Percentiles rank a stretch among this genome's conserved stretches.
Evolutionary conservation across 2,888 invertebrate species (phyloP).

Genomic region (Orthonevra nobilis): DNA sequence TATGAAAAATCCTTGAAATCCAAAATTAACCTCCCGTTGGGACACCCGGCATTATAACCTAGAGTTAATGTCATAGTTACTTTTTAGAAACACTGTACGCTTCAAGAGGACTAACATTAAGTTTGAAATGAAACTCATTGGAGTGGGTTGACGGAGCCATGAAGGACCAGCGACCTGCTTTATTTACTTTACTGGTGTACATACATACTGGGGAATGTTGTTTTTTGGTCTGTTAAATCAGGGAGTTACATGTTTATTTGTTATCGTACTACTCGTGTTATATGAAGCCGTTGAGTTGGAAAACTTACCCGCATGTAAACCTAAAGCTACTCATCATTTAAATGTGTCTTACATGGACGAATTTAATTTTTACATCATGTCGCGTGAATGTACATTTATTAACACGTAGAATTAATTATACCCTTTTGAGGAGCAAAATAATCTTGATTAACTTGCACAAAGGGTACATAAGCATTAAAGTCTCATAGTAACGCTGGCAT

Average conservation of each 20-base stretch:
- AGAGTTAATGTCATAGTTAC: neutral
- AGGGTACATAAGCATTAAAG: neutral
- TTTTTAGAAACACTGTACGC: conserved; percentile 32
- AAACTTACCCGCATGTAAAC: conserved; percentile 54
- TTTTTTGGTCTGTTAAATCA: conserved; percentile 25
- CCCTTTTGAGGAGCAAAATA: conserved; percentile 57
- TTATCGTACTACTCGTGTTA: conserved; percentile 30
- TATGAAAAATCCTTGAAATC: too few species aligned
- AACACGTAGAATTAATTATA: conserved; percentile 48
- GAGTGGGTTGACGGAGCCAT: conserved; percentile 28
- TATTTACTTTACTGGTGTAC: conserved; percentile 26
- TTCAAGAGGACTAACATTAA: conserved; percentile 26
- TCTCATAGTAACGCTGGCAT: neutral
- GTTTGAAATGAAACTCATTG: conserved; percentile 48
- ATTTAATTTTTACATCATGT: conserved; percentile 58
- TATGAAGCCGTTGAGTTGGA: conserved; percentile 56
- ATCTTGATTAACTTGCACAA: conserved; percentile 58
- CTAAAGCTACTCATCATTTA: conserved; percentile 61
- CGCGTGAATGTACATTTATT: conserved; percentile 37
- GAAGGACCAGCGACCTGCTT: conserved; percentile 42
- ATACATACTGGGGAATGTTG: conserved; percentile 32
- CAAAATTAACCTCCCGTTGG: too few species aligned
- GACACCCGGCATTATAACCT: too few species aligned
- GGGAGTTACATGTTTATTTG: conserved; percentile 38
- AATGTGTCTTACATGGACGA: conserved; percentile 52